phyloP scores from a whole-genome alignment of 2,888 invertebrate species.

The Cephalotes varians region DNA sequence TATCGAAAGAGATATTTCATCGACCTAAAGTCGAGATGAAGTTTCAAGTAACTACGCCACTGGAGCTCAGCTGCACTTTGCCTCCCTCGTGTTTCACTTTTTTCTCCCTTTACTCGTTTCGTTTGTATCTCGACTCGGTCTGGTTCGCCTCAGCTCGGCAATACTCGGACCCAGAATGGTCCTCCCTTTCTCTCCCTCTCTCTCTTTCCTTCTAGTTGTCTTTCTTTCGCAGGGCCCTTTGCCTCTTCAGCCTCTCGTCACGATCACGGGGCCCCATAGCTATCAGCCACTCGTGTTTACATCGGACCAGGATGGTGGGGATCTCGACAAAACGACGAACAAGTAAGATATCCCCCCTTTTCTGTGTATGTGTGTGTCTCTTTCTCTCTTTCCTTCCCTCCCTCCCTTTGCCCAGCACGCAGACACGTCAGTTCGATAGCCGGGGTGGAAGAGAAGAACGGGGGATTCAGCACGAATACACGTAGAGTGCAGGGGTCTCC shows the following conservation, averaged over 20 bases:
- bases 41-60: constrained; percentile 73
- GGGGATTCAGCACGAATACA: constrained; percentile 45
- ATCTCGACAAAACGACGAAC: constrained; percentile 75
- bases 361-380: no score
- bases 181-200: constrained; percentile 52
- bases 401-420: constrained; percentile 5
- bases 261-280: constrained; percentile 76
- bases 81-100: constrained; percentile 81
- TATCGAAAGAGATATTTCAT: neutral
- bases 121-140: constrained; percentile 78
- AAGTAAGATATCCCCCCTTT: constrained; percentile 67
- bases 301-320: constrained; percentile 77
- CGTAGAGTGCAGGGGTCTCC: constrained; percentile 42
- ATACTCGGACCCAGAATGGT: constrained; percentile 68
- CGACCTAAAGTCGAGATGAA: constrained; percentile 5
- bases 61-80: constrained; percentile 82
- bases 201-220: constrained; percentile 28
- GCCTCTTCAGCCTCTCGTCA: constrained; percentile 49
- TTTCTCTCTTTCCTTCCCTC: neutral
- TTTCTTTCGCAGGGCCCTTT: constrained; percentile 59
- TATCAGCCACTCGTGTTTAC: constrained; percentile 85
- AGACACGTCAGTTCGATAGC: constrained; percentile 51
- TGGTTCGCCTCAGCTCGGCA: constrained; percentile 74
- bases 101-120: constrained; percentile 77
- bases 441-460: constrained; percentile 5